Base-by-base conservation (phyloP, 1,140 invertebrate species). In the Triops longicaudatus region DNA sequence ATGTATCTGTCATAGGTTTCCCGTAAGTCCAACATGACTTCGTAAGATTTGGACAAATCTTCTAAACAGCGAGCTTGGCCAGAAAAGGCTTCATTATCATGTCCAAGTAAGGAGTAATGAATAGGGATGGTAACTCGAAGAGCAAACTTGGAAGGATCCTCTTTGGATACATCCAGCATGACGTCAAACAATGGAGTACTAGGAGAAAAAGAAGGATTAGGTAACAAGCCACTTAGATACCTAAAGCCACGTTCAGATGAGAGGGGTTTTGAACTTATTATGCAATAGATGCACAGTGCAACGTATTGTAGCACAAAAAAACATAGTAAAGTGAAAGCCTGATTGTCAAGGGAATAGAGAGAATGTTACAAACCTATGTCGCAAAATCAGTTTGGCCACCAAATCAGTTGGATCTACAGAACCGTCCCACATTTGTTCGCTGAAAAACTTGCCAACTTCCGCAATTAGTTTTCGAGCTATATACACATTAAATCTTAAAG, bases 151-250 rank as follows among this genome's bases (percentile, higher is more conserved):
- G 0, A 6, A 63, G 50, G 50, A 22, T 63, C 50, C 3, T 1
- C n/a, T 63, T 63, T 63, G 10, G 50, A 63, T 10, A 63, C 50
- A 14, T 63, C 50, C 9, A 63, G 22, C 50, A 63, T 63, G 50
- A 63, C 14, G 50, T 63, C 50, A 17, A 63, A 63, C 50, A 63
- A 63, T 17, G 50, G 50, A 63, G 50, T 63, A 63, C 50, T 63
- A 63, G 5, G 50, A 17, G 22, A 17, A 4, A 22, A 63, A 22
- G 17, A 63, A 17, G 17, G 50, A 63, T 63, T 63, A 63, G 31
- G 31, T 0, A 17, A 63, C 0, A 63, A 1, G n/a, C 0, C 5
- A 63, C 14, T n/a, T 22, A 12, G 1, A 44, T 14, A 37, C 7
- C 31, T 37, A 7, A 37, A 37, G 31, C 7, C 2, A 37, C 2